Conservation (phyloP, 1,140 invertebrate genomes). For the Grapholita molesta region DNA sequence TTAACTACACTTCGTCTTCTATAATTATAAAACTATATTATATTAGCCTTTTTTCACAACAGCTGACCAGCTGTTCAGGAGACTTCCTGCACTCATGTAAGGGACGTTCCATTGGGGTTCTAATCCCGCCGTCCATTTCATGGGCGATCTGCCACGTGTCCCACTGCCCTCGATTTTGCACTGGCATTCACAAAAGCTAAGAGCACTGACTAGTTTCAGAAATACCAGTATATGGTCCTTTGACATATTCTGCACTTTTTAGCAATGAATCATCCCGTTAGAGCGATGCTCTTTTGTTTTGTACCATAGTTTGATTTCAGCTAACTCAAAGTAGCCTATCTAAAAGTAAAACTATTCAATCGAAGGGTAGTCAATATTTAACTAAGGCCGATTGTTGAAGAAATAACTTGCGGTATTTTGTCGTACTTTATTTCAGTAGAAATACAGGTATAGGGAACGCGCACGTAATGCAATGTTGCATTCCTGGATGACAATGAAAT, state of each 20-base stretch:
- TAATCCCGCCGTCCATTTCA: neutral
- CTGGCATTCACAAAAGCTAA: neutral
- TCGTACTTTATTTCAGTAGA: too few relatives aligned
- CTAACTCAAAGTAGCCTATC: too few relatives aligned
- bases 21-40: too few relatives aligned
- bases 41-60: neutral
- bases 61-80: neutral
- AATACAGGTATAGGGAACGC: too few relatives aligned
- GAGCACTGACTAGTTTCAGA: neutral
- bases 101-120: neutral
- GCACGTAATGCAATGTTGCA: too few relatives aligned
- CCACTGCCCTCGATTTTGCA: neutral
- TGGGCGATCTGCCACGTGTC: neutral
- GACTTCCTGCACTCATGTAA: neutral
- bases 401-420: too few relatives aligned
- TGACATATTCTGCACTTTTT: neutral
- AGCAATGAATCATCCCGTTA: neutral
- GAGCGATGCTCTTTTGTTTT: neutral
- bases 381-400: too few relatives aligned
- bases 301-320: too few relatives aligned
- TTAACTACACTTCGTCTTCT: too few relatives aligned
- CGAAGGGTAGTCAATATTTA: too few relatives aligned
- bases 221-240: neutral
- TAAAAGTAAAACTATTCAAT: too few relatives aligned
- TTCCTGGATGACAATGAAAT: too few relatives aligned